phyloP scores from a whole-genome alignment of 2,797 vertebrate species.

The Amblyraja radiata region DNA sequence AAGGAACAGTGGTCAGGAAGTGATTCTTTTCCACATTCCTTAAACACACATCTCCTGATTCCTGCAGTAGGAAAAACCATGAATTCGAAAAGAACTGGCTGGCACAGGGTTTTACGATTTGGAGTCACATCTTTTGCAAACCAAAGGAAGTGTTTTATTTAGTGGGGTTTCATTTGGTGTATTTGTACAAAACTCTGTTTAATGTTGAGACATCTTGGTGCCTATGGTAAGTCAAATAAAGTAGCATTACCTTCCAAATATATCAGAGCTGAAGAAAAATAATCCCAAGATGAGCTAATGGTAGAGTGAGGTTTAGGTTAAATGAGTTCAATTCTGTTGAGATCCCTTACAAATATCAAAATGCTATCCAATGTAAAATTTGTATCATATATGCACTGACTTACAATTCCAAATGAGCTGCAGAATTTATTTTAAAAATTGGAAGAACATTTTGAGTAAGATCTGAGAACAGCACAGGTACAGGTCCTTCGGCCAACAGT shows the following conservation, averaged over 20 bases:
- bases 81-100: not conserved
- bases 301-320: not conserved
- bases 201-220: not conserved
- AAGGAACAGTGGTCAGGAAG: not conserved
- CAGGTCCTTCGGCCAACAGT: too few relatives aligned
- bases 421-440: not conserved
- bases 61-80: not conserved
- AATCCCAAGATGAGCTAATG: not conserved
- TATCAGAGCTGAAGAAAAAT: not conserved
- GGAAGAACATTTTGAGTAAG: too few relatives aligned
- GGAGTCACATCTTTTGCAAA: slow-evolving; percentile 22
- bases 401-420: not conserved
- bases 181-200: not conserved
- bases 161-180: not conserved
- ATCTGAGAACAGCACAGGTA: not conserved
- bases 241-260: not conserved
- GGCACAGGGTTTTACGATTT: not conserved
- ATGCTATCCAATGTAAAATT: not conserved
- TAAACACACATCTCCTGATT: slow-evolving; percentile 23
- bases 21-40: slow-evolving; percentile 23
- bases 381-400: not conserved
- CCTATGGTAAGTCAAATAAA: slow-evolving; percentile 1
- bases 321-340: not conserved
- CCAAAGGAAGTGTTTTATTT: slow-evolving; percentile 16
- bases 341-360: not conserved